Conservation (phyloP, 2,113 vertebrate genomes). For the Pardalotus punctatus region DNA sequence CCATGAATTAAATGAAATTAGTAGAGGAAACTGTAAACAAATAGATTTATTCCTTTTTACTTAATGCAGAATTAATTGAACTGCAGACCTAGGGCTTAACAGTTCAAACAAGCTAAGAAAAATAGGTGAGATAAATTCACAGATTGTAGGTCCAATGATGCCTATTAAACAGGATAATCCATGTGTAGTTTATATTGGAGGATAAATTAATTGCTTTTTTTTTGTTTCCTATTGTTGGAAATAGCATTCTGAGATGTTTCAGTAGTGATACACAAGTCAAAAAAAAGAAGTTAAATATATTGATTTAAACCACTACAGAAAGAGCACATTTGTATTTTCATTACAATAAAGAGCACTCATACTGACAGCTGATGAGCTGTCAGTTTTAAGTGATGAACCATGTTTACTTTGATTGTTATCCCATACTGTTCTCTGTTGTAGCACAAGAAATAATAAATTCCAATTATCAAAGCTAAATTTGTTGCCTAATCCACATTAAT, state of each 20-base stretch:
- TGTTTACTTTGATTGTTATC: neutral
- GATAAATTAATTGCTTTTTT: neutral
- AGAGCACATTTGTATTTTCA: neutral
- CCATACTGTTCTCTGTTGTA: neutral
- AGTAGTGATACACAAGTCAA: neutral
- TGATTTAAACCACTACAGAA: neutral
- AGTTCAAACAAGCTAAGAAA: neutral
- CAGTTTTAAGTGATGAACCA: neutral
- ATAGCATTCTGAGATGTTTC: neutral
- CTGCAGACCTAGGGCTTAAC: neutral
- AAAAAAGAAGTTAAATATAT: neutral
- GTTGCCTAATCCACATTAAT: neutral
- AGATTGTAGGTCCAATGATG: neutral
- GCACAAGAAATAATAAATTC: neutral
- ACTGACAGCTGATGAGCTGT: neutral
- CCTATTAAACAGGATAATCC: neutral
- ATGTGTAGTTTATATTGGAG: neutral
- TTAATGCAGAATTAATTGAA: neutral
- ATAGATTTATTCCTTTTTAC: neutral
- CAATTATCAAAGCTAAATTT: neutral
- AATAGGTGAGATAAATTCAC: neutral
- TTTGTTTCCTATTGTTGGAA: neutral
- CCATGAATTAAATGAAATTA: neutral
- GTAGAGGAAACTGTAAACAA: neutral
- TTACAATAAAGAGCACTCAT: neutral